These are phyloP conservation scores for Platyscapa corneri DNA, from an alignment of 1,140 invertebrate genomes.

Conservation along the genomic window DNA sequence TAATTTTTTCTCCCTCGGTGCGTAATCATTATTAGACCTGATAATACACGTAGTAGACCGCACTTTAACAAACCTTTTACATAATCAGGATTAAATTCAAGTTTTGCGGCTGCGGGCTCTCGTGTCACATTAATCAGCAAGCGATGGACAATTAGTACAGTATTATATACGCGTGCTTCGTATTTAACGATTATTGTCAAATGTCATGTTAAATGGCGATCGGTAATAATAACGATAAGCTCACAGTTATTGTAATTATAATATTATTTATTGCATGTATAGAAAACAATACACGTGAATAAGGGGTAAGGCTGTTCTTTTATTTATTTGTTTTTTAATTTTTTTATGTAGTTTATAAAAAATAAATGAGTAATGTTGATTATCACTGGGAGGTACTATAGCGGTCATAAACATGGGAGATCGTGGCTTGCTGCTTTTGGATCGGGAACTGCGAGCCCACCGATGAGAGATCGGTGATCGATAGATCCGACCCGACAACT, in stretches of 20 bases:
- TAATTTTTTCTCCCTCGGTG: too few relatives aligned
- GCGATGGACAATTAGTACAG: too few relatives aligned
- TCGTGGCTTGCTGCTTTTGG: conserved; percentile 26
- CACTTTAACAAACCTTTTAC: too few relatives aligned
- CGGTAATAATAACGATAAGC: too few relatives aligned
- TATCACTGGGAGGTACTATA: conserved; percentile 65
- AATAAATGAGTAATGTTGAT: not conserved
- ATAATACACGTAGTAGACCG: too few relatives aligned
- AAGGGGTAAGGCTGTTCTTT: conserved; percentile 6
- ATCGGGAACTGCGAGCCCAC: not conserved
- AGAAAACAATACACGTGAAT: conserved; percentile 42
- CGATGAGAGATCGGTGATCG: not conserved
- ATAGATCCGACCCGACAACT: not conserved
- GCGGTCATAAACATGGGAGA: conserved; percentile 59
- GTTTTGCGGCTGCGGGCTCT: too few relatives aligned
- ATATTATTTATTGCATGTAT: conserved; percentile 47
- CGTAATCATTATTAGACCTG: too few relatives aligned
- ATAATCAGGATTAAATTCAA: too few relatives aligned
- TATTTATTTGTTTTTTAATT: conserved; percentile 2
- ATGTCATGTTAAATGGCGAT: too few relatives aligned
- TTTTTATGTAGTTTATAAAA: conserved; percentile 21
- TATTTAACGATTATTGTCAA: not conserved
- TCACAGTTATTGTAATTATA: conserved; percentile 1
- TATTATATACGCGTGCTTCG: too few relatives aligned
- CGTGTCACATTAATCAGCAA: too few relatives aligned